phyloP scores from a whole-genome alignment of 2,888 invertebrate genomes.

The Lepas anatifera region DNA sequence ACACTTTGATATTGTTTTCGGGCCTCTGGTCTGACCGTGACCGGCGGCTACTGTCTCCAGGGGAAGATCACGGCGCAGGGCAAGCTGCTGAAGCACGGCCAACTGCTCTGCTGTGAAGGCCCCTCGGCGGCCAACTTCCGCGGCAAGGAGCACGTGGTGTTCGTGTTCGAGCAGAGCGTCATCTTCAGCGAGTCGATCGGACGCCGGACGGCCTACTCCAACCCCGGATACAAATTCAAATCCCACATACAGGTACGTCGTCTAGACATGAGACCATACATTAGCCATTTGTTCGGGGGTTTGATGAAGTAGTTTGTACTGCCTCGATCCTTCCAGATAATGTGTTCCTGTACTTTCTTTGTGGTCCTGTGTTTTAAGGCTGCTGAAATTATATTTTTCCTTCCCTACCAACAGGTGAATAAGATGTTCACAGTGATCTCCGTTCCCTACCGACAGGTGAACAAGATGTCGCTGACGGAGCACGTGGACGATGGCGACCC shows the following conservation, averaged over 20 bases:
- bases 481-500: slow-evolving; percentile 48
- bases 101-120: slow-evolving; percentile 46
- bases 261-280: too few species aligned
- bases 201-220: slow-evolving; percentile 80
- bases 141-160: slow-evolving; percentile 79
- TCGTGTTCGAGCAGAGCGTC: slow-evolving; percentile 79
- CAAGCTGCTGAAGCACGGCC: slow-evolving; percentile 76
- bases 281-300: too few species aligned
- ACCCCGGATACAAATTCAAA: slow-evolving; percentile 89
- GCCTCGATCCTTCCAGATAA: too few species aligned
- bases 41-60: slow-evolving; percentile 42
- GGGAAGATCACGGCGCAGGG: slow-evolving; percentile 97
- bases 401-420: too few species aligned
- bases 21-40: too few species aligned
- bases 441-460: slow-evolving; percentile 51
- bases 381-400: too few species aligned
- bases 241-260: slow-evolving; percentile 93
- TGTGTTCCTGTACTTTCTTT: too few species aligned
- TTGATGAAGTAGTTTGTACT: too few species aligned
- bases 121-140: slow-evolving; percentile 20
- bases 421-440: not conserved
- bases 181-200: slow-evolving; percentile 56
- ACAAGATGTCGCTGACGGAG: slow-evolving; percentile 79
- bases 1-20: too few species aligned
- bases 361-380: too few species aligned